A percentile compares a stretch with the other conserved stretches of the same genome.
Conservation (phyloP, 92 coral and sea anemone species). For the Scolanthus callimorphus region DNA sequence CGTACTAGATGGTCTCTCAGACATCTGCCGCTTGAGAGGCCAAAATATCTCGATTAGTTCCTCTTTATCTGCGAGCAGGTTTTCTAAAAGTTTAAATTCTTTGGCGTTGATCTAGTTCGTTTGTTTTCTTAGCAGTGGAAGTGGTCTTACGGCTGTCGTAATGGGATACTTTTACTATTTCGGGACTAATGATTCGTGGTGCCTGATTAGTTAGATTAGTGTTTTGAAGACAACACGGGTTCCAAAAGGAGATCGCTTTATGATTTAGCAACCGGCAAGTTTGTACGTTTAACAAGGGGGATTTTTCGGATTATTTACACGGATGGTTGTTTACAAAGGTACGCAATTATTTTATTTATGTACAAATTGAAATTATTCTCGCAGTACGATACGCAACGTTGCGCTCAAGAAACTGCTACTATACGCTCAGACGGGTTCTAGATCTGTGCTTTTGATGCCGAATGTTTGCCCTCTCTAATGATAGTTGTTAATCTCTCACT, state of each 20-base stretch:
- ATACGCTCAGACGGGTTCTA: too few relatives aligned
- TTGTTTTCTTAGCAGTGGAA: constrained; percentile 27
- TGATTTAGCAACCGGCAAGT: constrained; percentile 73
- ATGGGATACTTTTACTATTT: constrained; percentile 55
- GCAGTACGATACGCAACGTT: background rate
- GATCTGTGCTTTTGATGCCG: background rate
- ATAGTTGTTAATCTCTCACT: constrained; percentile 30
- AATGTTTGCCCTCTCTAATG: constrained; percentile 18
- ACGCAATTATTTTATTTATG: constrained; percentile 19
- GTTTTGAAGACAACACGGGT: constrained; percentile 71
- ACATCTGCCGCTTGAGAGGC: constrained; percentile 63
- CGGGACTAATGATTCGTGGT: constrained; percentile 49
- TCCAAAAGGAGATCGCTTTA: constrained; percentile 78
- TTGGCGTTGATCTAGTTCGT: constrained; percentile 26
- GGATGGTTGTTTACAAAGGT: constrained; percentile 67
- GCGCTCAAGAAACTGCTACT: background rate
- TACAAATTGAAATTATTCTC: constrained; percentile 1
- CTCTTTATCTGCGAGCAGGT: constrained; percentile 47
- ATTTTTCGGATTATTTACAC: constrained; percentile 53
- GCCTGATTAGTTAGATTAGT: constrained; percentile 83
- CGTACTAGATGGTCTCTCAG: constrained; percentile 41
- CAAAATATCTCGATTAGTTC: constrained; percentile 59
- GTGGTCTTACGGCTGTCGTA: constrained; percentile 30
- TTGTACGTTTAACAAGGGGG: constrained; percentile 52
- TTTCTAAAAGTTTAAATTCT: constrained; percentile 36